A percentile compares a stretch with the other conserved stretches of the same genome.
phyloP scores from a whole-genome alignment of 1,140 invertebrate genomes.

The Cardiocondyla obscurior region DNA sequence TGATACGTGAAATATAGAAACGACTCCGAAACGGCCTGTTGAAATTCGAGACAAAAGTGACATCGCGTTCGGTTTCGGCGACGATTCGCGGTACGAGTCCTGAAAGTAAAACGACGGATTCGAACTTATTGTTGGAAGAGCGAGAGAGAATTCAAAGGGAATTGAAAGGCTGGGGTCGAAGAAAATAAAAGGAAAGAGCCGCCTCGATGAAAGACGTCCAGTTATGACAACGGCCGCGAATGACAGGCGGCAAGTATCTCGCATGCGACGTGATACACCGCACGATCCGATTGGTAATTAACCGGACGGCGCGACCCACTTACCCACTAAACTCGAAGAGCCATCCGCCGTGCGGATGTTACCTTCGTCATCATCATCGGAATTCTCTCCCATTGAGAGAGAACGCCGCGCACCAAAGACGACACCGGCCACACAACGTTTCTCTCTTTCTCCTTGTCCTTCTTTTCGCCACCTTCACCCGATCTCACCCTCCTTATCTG shows the following conservation, averaged over 20 bases:
- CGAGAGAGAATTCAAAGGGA: too few relatives aligned
- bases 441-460: slow-evolving; percentile 54
- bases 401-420: not conserved
- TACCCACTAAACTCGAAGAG: slow-evolving; percentile 81
- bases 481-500: slow-evolving; percentile 32
- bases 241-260: not conserved
- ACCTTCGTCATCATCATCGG: slow-evolving; percentile 43
- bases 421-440: not conserved
- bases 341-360: slow-evolving; percentile 49
- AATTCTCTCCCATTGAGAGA: slow-evolving; percentile 60
- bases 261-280: not conserved
- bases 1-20: not conserved
- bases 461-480: not conserved
- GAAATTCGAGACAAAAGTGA: not conserved
- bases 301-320: slow-evolving; percentile 79
- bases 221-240: not conserved
- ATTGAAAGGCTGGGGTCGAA: too few relatives aligned
- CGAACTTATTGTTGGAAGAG: not conserved
- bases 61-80: not conserved
- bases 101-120: slow-evolving; percentile 76
- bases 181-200: slow-evolving; percentile 7
- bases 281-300: slow-evolving; percentile 73
- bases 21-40: not conserved
- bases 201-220: too few relatives aligned
- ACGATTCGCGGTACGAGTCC: slow-evolving; percentile 54